phyloP scores from a whole-genome alignment of 2,888 invertebrate species.

The Drosophila meridiana region DNA sequence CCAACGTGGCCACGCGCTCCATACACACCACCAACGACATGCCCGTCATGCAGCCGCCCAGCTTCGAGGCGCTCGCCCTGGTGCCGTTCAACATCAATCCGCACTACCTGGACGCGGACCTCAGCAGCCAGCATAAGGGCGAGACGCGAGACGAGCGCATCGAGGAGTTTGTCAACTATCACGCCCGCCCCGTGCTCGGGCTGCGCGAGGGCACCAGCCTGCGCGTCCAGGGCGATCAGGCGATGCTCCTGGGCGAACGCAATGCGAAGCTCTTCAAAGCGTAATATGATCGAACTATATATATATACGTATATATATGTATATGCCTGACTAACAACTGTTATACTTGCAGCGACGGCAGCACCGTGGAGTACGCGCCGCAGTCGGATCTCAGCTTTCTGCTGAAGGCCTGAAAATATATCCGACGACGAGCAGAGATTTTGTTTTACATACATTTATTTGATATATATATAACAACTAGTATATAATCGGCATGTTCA shows the following conservation, averaged over 20 bases:
- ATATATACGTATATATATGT: background rate
- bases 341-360: constrained; percentile 86
- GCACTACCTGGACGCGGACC: constrained; percentile 90
- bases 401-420: constrained; percentile 34
- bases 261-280: constrained; percentile 88
- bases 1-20: constrained; percentile 92
- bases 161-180: constrained; percentile 88
- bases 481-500: constrained; percentile 35
- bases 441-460: constrained; percentile 9
- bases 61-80: constrained; percentile 88
- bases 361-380: constrained; percentile 86
- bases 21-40: constrained; percentile 95
- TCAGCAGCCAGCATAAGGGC: constrained; percentile 88
- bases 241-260: constrained; percentile 88
- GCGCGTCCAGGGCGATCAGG: constrained; percentile 87
- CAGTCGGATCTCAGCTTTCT: constrained; percentile 88
- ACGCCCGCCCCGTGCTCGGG: constrained; percentile 88
- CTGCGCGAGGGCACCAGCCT: constrained; percentile 90
- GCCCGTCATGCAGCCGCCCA: constrained; percentile 92
- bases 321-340: background rate
- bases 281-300: background rate
- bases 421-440: background rate
- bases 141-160: constrained; percentile 92
- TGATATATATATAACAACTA: constrained; percentile 23
- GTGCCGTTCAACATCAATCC: constrained; percentile 95